Evolutionary conservation across 2,888 invertebrate genomes (phyloP).

Genomic region (Eutolmus rufibarbis): DNA sequence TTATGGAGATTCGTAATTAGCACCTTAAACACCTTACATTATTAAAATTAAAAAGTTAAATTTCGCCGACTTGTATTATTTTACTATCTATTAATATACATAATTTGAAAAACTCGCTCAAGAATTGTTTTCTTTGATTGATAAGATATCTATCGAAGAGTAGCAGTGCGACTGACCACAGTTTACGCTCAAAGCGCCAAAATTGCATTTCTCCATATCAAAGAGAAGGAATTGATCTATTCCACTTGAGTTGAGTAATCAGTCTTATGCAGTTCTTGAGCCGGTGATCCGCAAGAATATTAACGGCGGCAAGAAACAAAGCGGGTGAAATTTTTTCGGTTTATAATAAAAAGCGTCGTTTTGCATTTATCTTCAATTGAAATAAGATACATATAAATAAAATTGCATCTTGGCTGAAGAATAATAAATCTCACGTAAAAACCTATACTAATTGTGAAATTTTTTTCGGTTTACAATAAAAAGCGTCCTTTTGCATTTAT

Average conservation of each 20-base stretch:
- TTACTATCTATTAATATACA: background rate
- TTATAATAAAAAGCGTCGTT: background rate
- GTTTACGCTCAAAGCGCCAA: background rate
- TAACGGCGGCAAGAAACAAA: background rate
- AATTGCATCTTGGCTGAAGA: background rate
- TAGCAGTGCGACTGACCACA: background rate
- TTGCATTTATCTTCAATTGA: background rate
- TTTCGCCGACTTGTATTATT: no score
- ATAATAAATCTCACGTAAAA: background rate
- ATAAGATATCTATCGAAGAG: background rate
- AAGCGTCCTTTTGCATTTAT: background rate
- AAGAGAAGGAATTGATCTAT: background rate
- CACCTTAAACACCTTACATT: no score
- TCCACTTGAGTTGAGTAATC: background rate
- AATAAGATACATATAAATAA: background rate
- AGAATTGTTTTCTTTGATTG: background rate
- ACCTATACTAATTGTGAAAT: no score
- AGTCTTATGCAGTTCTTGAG: background rate
- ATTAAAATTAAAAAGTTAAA: no score
- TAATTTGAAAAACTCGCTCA: background rate
- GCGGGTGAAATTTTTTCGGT: background rate
- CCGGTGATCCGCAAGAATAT: background rate
- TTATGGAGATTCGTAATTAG: no score
- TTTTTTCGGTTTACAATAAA: background rate
- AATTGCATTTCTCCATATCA: background rate